Base-by-base conservation (phyloP, 53 echinoderm and acorn worm genomes). In the Mesocentrotus franciscanus region DNA sequence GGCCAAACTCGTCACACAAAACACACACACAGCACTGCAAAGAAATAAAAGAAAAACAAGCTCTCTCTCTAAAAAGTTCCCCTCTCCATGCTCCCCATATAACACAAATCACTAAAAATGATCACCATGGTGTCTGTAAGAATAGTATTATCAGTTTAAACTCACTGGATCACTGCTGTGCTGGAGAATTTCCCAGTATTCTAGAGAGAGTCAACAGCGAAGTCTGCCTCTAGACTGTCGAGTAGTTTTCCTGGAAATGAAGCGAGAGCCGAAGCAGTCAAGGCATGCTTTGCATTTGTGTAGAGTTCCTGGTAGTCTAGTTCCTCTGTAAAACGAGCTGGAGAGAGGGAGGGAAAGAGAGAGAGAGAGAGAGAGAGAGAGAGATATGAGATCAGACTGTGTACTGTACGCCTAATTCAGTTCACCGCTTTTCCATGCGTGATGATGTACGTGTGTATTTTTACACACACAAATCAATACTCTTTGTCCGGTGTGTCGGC, bases 171-270 rank as follows among this genome's bases (percentile, higher is more conserved):
- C 8, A 8, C 81, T 39, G 81, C 42, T 81, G 81, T 81, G 81
- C 81, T 81, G 81, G 81, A 81, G 81, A 81, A 81, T 81, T 81
- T 92, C 92, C 92, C 39, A 92, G 92, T 92, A 61, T 92, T 92
- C 71, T 20, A 14, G 64, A 34, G 92, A 61, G 68, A 92, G 92
- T 92, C 92, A 92, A 92, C 92, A 92, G 60, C 70, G 62, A 92
- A 92, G 92, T 68, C 61, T 62, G 68, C 62, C 68, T 33, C 92
- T 90, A 92, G 92, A 61, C 92, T 66, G 92, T 64, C 24, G 92
- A 92, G 92, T 92, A 92, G 64, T 92, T 92, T 92, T 92, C 92
- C 68, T 92, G 92, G 92, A 92, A 92, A 92, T 92, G 92, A 62
- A 92, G 70, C 34, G 92, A 62, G 92, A 33, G 92, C 49, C 92